Evolutionary conservation across 1,140 invertebrate genomes (phyloP).

Genomic region (Hetaerina americana): DNA sequence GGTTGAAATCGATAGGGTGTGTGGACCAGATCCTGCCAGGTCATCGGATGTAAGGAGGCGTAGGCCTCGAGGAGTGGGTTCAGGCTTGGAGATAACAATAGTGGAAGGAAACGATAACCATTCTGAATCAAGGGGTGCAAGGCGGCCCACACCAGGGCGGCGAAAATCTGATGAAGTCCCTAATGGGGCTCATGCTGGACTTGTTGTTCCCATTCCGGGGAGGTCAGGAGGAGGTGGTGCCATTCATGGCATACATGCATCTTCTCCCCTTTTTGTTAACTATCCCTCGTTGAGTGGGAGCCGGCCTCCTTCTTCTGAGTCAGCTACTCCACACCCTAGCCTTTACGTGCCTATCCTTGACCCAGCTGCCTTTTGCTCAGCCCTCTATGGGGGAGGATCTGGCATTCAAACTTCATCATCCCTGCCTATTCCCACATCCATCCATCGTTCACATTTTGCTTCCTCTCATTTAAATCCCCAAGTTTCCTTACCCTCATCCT

Average conservation of each 20-base stretch:
- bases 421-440: slow-evolving; percentile 27
- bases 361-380: slow-evolving; percentile 7
- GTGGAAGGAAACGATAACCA: slow-evolving; percentile 23
- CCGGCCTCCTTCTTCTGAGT: background rate
- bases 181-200: background rate
- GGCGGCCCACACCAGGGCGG: background rate
- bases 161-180: background rate
- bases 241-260: background rate
- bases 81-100: slow-evolving; percentile 45
- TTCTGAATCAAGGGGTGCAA: background rate
- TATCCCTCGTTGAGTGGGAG: background rate
- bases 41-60: slow-evolving; percentile 15
- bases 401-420: slow-evolving; percentile 20
- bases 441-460: slow-evolving; percentile 20
- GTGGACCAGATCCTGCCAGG: background rate
- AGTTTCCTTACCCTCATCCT: slow-evolving; percentile 15
- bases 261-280: background rate
- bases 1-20: background rate
- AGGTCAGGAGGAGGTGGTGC: background rate
- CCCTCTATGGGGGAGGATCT: slow-evolving; percentile 4
- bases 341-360: background rate
- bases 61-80: slow-evolving; percentile 27
- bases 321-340: background rate
- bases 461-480: no score
- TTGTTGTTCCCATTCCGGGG: background rate